Base-by-base conservation (phyloP, 1,140 invertebrate species). In the Cotesia typhae region DNA sequence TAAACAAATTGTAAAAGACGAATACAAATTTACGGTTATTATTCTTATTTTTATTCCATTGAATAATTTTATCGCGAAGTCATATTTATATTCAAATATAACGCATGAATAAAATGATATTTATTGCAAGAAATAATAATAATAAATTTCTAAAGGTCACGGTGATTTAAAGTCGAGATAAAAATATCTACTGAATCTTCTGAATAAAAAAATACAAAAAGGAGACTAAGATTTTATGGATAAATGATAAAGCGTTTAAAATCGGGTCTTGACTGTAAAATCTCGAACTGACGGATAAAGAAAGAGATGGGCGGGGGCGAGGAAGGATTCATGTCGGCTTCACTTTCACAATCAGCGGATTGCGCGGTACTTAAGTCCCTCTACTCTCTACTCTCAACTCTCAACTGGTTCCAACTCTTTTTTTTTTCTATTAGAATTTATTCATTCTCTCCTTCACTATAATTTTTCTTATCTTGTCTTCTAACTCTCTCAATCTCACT, bases 241-340 rank as follows among this genome's bases (percentile, higher is more conserved):
- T 47, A 47, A 47, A 47, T 47, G 41, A 47, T 47, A 47, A 47
- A 47, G 41, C 41, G 41, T 47, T 47, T 47, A 47, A 47, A 47
- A 47, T 47, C 41, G 41, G 10, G 41, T 47, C 6, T 47, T 47
- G 6, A 47, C 41, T 47, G 2, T 47, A 47, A 10, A 47, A 47
- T 47, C 41, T 28, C 28, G 28, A 28, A 65, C 4, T 5, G 59
- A 4, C 10, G 38, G 38, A 36, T 37, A 36, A 47, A 20, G 38
- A 65, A 36, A 20, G n/a, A 36, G 37, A 12, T 65, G 14, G 36
- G 68, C 76, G 74, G 71, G 67, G 74, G 72, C 75, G 74, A 64
- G 60, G 74, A 53, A 70, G 75, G 77, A 78, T 78, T 77, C 72
- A 78, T 78, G 77, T 66, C 72, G 70, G 71, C 75, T 77, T 78